phyloP scores from a whole-genome alignment of 2,113 vertebrate genomes.

The Odontophorus gujanensis region DNA sequence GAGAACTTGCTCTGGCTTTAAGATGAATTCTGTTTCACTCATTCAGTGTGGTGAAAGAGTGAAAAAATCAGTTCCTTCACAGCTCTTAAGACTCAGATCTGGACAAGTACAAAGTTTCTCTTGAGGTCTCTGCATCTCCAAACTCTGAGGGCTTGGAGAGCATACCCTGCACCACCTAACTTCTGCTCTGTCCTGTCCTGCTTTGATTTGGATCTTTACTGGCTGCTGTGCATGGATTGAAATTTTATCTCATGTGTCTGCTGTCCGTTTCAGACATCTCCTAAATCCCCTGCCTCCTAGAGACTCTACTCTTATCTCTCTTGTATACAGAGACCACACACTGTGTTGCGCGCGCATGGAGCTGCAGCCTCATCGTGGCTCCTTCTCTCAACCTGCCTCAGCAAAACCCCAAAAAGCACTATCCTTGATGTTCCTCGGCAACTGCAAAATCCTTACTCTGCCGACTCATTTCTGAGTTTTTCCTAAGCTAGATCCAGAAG shows the following conservation, averaged over 20 bases:
- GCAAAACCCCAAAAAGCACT: not conserved
- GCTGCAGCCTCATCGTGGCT: not conserved
- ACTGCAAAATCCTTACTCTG: not conserved
- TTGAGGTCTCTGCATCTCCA: not conserved
- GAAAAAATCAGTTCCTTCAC: not conserved
- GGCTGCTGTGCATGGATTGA: not conserved
- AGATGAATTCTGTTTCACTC: not conserved
- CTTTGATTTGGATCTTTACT: not conserved
- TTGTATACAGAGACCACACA: not conserved
- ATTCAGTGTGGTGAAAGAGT: not conserved
- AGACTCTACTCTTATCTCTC: not conserved
- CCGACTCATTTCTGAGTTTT: not conserved
- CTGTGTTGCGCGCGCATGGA: not conserved
- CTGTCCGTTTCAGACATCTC: not conserved
- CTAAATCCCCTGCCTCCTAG: not conserved
- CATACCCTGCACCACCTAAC: not conserved
- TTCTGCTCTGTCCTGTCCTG: not conserved
- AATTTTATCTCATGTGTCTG: not conserved
- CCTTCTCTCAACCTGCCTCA: not conserved
- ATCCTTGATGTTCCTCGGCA: not conserved
- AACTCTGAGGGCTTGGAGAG: not conserved
- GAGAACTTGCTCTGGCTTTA: not conserved
- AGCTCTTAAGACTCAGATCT: not conserved
- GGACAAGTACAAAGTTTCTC: not conserved
- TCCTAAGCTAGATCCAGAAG: not conserved